phyloP scores from a whole-genome alignment of 2,797 vertebrate species.

The Sparidentex hasta region DNA sequence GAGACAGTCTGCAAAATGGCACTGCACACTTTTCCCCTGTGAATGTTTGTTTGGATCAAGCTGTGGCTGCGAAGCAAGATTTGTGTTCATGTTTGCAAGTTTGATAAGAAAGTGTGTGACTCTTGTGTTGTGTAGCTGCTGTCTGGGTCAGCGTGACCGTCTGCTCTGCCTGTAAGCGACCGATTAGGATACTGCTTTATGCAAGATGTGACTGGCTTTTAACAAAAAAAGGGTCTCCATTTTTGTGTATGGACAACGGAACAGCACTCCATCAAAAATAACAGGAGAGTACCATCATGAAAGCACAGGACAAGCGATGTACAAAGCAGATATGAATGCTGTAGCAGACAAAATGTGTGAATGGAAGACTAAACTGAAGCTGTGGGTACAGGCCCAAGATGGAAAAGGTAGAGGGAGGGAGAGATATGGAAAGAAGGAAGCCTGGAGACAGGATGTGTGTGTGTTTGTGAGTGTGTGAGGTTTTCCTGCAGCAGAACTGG shows the following conservation, averaged over 20 bases:
- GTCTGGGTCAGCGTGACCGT: neutral
- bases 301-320: neutral
- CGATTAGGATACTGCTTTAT: neutral
- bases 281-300: no score
- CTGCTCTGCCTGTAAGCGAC: neutral
- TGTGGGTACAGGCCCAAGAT: slow-evolving; percentile 32
- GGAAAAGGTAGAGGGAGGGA: slow-evolving; percentile 66
- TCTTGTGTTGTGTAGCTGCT: neutral
- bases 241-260: neutral
- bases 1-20: neutral
- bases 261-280: neutral
- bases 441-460: slow-evolving; percentile 19
- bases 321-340: neutral
- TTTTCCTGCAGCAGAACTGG: slow-evolving; percentile 70
- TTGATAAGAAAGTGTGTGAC: neutral
- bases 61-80: neutral
- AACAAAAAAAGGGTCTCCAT: neutral
- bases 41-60: neutral
- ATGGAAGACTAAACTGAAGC: slow-evolving; percentile 16
- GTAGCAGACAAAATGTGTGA: neutral
- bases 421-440: slow-evolving; percentile 63
- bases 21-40: neutral
- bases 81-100: neutral
- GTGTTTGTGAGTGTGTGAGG: slow-evolving; percentile 32
- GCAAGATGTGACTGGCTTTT: neutral